Conservation (phyloP, 2,888 invertebrate genomes). For the Agonopterix subpropinquella region DNA sequence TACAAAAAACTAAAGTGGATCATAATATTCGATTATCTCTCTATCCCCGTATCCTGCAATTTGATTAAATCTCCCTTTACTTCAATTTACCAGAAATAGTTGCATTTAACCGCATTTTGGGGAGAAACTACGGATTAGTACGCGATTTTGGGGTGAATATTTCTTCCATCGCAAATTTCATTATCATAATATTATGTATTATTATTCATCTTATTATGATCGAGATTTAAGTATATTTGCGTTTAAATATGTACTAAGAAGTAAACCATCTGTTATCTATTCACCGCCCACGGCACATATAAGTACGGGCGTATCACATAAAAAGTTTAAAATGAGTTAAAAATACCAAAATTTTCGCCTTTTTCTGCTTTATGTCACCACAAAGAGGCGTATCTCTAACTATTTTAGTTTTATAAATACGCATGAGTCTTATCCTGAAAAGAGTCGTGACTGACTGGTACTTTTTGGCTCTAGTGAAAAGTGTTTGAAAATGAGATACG, state of each 20-base stretch:
- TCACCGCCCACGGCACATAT: too few species aligned
- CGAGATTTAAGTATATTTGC: slow-evolving; percentile 13
- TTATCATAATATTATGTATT: slow-evolving; percentile 45
- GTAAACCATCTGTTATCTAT: not conserved
- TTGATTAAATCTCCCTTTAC: slow-evolving; percentile 62
- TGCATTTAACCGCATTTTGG: slow-evolving; percentile 54
- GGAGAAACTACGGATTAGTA: slow-evolving; percentile 44
- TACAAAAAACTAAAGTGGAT: slow-evolving; percentile 48
- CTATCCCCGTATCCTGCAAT: slow-evolving; percentile 33
- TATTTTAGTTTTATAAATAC: too few species aligned
- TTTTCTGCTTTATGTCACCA: too few species aligned
- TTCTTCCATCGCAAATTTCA: slow-evolving; percentile 43
- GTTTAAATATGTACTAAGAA: not conserved
- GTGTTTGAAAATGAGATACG: too few species aligned
- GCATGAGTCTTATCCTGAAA: too few species aligned
- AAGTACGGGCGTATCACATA: too few species aligned
- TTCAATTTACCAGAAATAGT: slow-evolving; percentile 59
- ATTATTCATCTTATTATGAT: slow-evolving; percentile 19
- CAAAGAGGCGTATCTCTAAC: too few species aligned
- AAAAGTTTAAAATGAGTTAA: too few species aligned
- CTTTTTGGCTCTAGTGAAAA: too few species aligned
- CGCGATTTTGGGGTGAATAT: slow-evolving; percentile 43
- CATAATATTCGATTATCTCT: slow-evolving; percentile 53
- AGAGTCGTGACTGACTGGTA: too few species aligned
- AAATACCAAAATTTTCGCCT: too few species aligned